Percentiles rank a stretch among this genome's conserved stretches.
These are phyloP conservation scores for Notothenia coriiceps DNA, from an alignment of 2,113 vertebrate species.

Conservation along the genomic window DNA sequence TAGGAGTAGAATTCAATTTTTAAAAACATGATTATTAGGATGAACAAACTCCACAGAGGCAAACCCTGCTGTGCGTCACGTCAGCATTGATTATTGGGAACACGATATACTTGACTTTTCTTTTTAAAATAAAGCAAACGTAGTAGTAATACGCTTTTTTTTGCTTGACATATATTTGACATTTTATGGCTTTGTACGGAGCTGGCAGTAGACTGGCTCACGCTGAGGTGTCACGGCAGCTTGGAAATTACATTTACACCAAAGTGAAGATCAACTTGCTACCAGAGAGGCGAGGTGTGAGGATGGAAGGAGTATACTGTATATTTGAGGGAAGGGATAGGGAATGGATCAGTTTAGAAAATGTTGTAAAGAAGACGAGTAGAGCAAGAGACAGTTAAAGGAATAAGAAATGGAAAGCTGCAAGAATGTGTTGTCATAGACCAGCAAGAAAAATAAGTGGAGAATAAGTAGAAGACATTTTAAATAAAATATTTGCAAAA, in stretches of 20 bases:
- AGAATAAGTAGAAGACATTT: not conserved
- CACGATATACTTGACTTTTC: not conserved
- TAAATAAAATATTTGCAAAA: not conserved
- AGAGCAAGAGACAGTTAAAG: not conserved
- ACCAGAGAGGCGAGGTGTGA: not conserved
- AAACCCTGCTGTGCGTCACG: not conserved
- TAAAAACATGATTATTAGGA: constrained; percentile 6
- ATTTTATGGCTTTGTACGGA: not conserved
- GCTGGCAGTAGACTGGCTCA: not conserved
- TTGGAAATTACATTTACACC: not conserved
- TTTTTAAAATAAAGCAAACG: not conserved
- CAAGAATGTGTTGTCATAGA: not conserved
- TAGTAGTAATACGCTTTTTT: not conserved
- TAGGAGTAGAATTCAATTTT: not conserved
- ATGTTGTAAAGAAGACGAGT: not conserved
- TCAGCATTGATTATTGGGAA: not conserved
- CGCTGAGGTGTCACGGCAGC: not conserved
- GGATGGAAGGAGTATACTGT: not conserved
- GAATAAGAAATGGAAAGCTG: not conserved
- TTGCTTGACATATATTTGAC: not conserved
- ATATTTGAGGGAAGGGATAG: too few relatives aligned
- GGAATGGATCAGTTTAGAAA: not conserved
- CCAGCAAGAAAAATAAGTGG: not conserved
- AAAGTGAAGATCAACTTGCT: not conserved
- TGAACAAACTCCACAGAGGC: not conserved